Percentiles rank a stretch among this genome's conserved stretches.
These are phyloP conservation scores for Notospermus geniculatus DNA, from an alignment of 1,140 invertebrate species.

Conservation along the genomic window DNA sequence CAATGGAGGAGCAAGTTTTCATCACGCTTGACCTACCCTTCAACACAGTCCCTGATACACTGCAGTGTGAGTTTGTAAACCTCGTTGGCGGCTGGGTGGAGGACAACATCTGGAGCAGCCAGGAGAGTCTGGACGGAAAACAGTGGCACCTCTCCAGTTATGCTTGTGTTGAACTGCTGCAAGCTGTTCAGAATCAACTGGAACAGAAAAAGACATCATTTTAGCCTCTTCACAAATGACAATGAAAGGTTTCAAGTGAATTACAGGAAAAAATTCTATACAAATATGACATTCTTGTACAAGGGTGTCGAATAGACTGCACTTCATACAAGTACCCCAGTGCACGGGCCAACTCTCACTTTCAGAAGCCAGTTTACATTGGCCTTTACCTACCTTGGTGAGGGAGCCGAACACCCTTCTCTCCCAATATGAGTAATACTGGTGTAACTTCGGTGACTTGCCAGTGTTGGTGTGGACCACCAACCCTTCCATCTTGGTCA, in stretches of 20 bases:
- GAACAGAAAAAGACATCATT: constrained; percentile 15
- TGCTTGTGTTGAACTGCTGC: constrained; percentile 65
- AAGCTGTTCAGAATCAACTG: constrained; percentile 70
- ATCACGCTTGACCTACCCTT: constrained; percentile 50
- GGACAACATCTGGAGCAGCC: constrained; percentile 69
- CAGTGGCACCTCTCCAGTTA: constrained; percentile 64
- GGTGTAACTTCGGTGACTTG: constrained; percentile 49
- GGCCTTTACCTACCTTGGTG: constrained; percentile 44
- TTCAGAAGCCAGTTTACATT: no score
- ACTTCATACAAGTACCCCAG: no score
- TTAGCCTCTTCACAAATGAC: background rate
- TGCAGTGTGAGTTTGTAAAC: constrained; percentile 69
- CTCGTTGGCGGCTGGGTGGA: constrained; percentile 71
- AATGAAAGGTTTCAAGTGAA: no score
- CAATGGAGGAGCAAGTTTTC: no score
- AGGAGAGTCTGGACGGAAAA: constrained; percentile 78
- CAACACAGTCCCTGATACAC: constrained; percentile 56
- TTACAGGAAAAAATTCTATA: background rate
- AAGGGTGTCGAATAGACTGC: no score
- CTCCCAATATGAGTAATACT: constrained; percentile 60
- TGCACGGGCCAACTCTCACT: no score
- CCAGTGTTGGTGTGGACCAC: constrained; percentile 57
- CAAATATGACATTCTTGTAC: no score
- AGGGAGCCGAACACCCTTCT: constrained; percentile 54
- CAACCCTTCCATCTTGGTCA: constrained; percentile 77